phyloP scores from a whole-genome alignment of 2,797 vertebrate genomes.

The Clarias laeviceps region DNA sequence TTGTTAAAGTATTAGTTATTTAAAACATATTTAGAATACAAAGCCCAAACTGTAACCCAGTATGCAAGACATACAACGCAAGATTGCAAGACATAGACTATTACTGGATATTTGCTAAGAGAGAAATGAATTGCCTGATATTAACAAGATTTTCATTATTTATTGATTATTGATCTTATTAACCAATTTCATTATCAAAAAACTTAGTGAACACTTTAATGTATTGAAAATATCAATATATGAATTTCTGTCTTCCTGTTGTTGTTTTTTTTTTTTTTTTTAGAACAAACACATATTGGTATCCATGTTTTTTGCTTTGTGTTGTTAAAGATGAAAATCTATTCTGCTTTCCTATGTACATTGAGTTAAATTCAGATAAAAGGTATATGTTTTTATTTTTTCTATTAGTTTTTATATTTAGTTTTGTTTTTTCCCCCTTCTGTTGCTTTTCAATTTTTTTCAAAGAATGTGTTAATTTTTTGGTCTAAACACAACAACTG shows the following conservation, averaged over 20 bases:
- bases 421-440: too few species aligned
- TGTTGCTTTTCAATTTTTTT: too few species aligned
- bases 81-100: background rate
- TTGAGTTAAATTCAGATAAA: background rate
- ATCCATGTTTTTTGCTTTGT: background rate
- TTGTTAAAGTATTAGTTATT: too few species aligned
- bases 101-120: background rate
- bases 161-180: background rate
- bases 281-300: background rate
- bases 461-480: too few species aligned
- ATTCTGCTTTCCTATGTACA: background rate
- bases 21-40: background rate
- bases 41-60: background rate
- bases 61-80: background rate
- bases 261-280: background rate
- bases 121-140: background rate
- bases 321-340: background rate
- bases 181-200: background rate
- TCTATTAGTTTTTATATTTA: background rate
- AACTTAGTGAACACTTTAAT: background rate
- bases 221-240: background rate
- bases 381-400: background rate
- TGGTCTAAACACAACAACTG: too few species aligned
- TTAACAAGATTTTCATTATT: background rate
- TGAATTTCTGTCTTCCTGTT: background rate